Conservation (phyloP, 2,797 vertebrate species). For the Periparus ater region DNA sequence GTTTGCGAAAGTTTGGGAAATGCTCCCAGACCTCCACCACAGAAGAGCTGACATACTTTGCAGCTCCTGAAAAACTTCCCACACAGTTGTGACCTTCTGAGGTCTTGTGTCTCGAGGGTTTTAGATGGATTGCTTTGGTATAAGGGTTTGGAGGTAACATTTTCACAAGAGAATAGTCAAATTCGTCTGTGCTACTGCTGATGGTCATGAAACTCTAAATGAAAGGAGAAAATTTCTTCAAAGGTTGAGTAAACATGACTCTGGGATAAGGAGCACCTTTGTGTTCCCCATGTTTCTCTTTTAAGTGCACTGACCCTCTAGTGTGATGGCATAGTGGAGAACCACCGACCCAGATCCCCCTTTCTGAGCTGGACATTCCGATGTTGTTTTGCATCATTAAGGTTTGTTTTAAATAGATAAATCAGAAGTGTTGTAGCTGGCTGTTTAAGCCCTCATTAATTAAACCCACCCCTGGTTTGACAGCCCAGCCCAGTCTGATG, state of each 20-base stretch:
- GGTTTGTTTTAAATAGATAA: conserved; percentile 6
- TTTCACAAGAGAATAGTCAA: conserved; percentile 65
- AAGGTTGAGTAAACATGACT: neutral
- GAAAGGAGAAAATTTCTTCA: neutral
- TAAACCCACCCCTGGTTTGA: conserved; percentile 23
- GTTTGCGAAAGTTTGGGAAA: conserved; percentile 46
- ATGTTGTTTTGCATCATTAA: neutral
- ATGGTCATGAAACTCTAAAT: neutral
- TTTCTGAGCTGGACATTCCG: neutral
- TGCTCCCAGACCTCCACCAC: neutral
- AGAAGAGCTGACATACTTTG: neutral
- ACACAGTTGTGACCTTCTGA: neutral
- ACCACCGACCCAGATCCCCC: neutral
- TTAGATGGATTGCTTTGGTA: neutral
- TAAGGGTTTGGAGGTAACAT: conserved; percentile 35
- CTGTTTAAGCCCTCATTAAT: conserved; percentile 43
- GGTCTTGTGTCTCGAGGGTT: neutral
- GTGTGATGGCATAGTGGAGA: neutral
- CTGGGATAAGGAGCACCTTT: neutral
- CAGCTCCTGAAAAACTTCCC: neutral
- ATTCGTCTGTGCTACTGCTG: neutral
- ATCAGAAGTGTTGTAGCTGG: neutral
- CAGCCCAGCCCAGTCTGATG: conserved; percentile 14
- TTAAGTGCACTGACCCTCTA: neutral
- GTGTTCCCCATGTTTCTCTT: neutral